Conservation (phyloP, 2,113 vertebrate species). For the Brienomyrus brachyistius region DNA sequence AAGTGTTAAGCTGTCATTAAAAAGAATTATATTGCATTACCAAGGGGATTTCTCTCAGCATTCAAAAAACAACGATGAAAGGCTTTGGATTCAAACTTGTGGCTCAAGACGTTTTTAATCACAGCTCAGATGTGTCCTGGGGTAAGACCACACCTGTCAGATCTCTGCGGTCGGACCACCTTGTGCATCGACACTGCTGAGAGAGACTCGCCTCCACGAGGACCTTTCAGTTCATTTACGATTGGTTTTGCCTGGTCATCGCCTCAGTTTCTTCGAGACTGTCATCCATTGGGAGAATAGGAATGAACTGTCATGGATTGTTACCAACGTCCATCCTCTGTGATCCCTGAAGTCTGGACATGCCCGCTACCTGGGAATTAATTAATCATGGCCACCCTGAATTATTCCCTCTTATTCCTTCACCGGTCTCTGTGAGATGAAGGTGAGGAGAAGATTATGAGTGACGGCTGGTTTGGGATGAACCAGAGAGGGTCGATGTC, state of each 20-base stretch:
- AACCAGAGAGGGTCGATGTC: neutral
- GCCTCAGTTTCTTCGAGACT: neutral
- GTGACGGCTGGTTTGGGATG: conserved; percentile 6
- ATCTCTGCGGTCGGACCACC: neutral
- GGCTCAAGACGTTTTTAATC: conserved; percentile 4
- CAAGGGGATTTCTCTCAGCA: neutral
- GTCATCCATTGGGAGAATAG: neutral
- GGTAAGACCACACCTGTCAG: conserved; percentile 5
- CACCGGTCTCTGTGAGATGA: conserved; percentile 13
- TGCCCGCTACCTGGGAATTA: conserved; percentile 26
- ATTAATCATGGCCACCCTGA: conserved; percentile 29
- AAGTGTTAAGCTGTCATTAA: neutral
- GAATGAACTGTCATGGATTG: neutral
- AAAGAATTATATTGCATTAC: neutral
- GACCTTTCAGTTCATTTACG: neutral
- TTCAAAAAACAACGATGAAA: neutral
- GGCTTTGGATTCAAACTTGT: neutral
- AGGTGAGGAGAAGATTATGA: conserved; percentile 19
- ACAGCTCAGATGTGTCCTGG: neutral
- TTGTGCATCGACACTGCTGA: neutral
- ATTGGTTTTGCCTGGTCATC: neutral
- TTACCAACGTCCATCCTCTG: conserved; percentile 12
- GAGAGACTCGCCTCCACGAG: neutral
- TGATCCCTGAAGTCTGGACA: conserved; percentile 10
- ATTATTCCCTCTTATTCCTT: conserved; percentile 34